Evolutionary conservation across 2,797 vertebrate species (phyloP).

Genomic region (Urocyon cinereoargenteus): DNA sequence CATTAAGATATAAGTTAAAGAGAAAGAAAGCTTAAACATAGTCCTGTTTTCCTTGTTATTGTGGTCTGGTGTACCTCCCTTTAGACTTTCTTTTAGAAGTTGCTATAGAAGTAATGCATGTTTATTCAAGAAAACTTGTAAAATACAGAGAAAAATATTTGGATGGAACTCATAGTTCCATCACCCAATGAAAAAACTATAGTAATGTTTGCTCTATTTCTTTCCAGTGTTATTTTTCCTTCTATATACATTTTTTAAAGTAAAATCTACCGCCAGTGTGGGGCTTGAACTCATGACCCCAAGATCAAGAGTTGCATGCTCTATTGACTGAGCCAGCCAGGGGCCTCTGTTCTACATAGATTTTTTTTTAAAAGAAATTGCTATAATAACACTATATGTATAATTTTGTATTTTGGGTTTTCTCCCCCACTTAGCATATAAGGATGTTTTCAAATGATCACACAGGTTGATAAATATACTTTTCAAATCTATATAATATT

Average conservation of each 20-base stretch:
- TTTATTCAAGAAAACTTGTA: conserved; percentile 64
- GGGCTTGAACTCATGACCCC: background rate
- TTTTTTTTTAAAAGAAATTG: background rate
- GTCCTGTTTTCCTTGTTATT: conserved; percentile 56
- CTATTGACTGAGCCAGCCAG: background rate
- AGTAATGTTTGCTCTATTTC: conserved; percentile 36
- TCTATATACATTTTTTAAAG: background rate
- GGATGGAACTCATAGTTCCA: background rate
- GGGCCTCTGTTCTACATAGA: background rate
- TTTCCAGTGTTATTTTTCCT: conserved; percentile 49
- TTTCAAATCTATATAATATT: conserved; percentile 47
- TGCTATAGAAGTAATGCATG: background rate
- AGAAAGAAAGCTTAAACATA: conserved; percentile 53
- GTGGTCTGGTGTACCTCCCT: background rate
- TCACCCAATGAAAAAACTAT: conserved; percentile 48
- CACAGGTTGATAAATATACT: conserved; percentile 48
- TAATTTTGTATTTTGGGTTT: background rate
- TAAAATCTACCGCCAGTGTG: background rate
- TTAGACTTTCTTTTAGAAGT: no score
- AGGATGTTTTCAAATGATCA: conserved; percentile 60
- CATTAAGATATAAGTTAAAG: conserved; percentile 72
- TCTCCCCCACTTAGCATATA: conserved; percentile 25
- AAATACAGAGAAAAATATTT: conserved; percentile 16
- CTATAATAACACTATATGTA: conserved; percentile 4
- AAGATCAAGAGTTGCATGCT: background rate